Evolutionary conservation across 2,888 invertebrate genomes (phyloP).

Genomic region (Chymomyza caudatula): DNA sequence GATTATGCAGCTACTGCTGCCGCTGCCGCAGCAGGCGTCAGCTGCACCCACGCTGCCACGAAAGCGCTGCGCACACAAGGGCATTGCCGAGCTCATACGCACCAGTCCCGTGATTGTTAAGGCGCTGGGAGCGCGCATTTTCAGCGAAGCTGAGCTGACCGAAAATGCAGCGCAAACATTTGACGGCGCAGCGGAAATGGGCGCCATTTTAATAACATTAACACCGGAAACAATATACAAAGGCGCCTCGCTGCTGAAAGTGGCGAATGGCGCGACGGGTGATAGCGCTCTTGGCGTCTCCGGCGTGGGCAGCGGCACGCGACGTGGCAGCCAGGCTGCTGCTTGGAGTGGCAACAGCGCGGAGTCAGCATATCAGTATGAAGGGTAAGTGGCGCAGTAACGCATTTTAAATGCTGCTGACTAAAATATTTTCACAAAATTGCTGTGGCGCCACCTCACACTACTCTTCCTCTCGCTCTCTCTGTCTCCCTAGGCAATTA

Average conservation of each 20-base stretch:
- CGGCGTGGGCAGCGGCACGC: slow-evolving; percentile 28
- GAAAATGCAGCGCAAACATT: slow-evolving; percentile 18
- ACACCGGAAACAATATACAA: slow-evolving; percentile 78
- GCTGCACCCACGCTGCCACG: slow-evolving; percentile 20
- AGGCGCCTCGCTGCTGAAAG: slow-evolving; percentile 76
- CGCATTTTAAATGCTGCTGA: slow-evolving; percentile 4
- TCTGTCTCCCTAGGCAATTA: slow-evolving; percentile 68
- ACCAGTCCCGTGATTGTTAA: slow-evolving; percentile 77
- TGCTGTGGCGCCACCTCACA: not conserved
- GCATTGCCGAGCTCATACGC: slow-evolving; percentile 76
- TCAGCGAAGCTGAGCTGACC: slow-evolving; percentile 67
- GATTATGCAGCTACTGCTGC: slow-evolving; percentile 36
- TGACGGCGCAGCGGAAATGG: slow-evolving; percentile 29
- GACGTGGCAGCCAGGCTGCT: slow-evolving; percentile 9
- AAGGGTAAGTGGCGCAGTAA: slow-evolving; percentile 64
- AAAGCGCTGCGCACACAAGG: slow-evolving; percentile 73
- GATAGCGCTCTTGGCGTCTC: slow-evolving; percentile 21
- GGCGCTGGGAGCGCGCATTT: slow-evolving; percentile 76
- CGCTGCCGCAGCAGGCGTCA: slow-evolving; percentile 15
- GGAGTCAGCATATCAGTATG: slow-evolving; percentile 73
- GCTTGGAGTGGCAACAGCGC: slow-evolving; percentile 41
- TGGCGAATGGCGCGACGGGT: slow-evolving; percentile 54
- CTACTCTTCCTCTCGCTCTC: slow-evolving; percentile 1
- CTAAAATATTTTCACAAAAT: slow-evolving; percentile 3
- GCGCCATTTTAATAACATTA: slow-evolving; percentile 77